phyloP scores from a whole-genome alignment of 1,140 invertebrate species.

The Drosophila insularis region DNA sequence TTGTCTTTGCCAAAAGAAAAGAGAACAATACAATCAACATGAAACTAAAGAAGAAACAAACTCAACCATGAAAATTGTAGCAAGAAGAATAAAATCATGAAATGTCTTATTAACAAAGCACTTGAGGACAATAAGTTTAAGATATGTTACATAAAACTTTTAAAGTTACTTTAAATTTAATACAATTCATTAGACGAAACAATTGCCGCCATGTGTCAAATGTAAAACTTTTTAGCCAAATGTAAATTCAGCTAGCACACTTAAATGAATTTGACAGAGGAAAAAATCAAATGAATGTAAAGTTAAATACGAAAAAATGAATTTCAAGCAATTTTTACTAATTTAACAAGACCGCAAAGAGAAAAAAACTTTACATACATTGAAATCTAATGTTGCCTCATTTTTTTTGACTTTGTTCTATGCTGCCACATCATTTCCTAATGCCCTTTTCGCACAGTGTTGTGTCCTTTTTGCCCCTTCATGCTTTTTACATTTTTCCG shows the following conservation, averaged over 20 bases:
- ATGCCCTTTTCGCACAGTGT: constrained; percentile 13
- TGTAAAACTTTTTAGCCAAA: constrained; percentile 15
- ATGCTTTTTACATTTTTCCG: constrained; percentile 4
- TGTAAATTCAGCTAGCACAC: constrained; percentile 1
- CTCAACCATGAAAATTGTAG: background rate
- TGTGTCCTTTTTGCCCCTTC: constrained; percentile 6
- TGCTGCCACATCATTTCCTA: background rate
- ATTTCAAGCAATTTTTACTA: constrained; percentile 39
- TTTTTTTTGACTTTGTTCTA: background rate
- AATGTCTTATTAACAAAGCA: background rate
- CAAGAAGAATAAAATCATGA: background rate
- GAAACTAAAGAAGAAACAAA: background rate
- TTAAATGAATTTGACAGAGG: constrained; percentile 35
- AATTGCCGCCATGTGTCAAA: constrained; percentile 22
- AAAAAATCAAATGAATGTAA: constrained; percentile 8
- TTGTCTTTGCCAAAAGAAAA: constrained; percentile 9
- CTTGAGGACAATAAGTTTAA: background rate
- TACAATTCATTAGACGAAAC: background rate
- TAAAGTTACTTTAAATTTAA: background rate
- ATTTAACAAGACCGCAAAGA: constrained; percentile 39
- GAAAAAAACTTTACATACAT: background rate
- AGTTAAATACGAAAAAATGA: constrained; percentile 3
- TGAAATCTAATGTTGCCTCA: background rate
- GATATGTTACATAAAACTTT: background rate
- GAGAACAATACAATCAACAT: background rate